Evolutionary conservation across 2,888 invertebrate species (phyloP).

Genomic region (Synergus laeviventris): DNA sequence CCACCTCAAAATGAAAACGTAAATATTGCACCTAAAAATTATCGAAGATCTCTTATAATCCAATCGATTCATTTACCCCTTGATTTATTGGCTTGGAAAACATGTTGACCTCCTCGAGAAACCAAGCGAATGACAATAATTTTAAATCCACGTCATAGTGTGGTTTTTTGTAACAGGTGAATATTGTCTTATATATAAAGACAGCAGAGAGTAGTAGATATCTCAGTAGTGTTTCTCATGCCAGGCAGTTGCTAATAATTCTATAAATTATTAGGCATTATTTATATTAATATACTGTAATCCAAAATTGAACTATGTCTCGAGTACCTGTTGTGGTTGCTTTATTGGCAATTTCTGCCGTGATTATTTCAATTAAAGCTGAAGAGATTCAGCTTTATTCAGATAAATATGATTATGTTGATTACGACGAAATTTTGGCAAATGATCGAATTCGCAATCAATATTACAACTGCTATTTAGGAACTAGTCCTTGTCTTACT

Average conservation of each 20-base stretch:
- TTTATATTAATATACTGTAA: background rate
- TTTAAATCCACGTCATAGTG: slow-evolving; percentile 14
- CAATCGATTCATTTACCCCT: too few species aligned
- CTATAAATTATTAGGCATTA: background rate
- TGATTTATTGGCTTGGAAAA: background rate
- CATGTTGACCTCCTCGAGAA: slow-evolving; percentile 24
- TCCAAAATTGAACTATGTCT: background rate
- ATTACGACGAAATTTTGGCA: slow-evolving; percentile 60
- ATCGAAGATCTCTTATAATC: background rate
- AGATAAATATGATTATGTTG: slow-evolving; percentile 61
- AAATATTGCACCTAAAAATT: background rate
- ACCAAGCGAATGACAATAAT: slow-evolving; percentile 20
- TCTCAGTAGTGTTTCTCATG: background rate
- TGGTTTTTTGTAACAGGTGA: slow-evolving; percentile 19
- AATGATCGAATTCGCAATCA: slow-evolving; percentile 62
- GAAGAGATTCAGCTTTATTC: slow-evolving; percentile 53
- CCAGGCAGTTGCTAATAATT: background rate
- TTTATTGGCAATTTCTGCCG: background rate
- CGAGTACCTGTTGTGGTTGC: background rate
- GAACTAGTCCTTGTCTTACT: slow-evolving; percentile 59
- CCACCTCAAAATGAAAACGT: background rate
- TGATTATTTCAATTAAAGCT: background rate
- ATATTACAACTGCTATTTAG: slow-evolving; percentile 66
- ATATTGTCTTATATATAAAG: slow-evolving; percentile 21
- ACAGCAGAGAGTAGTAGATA: background rate